Base-by-base conservation (phyloP, 2,888 invertebrate genomes). In the Drosophila monieri region DNA sequence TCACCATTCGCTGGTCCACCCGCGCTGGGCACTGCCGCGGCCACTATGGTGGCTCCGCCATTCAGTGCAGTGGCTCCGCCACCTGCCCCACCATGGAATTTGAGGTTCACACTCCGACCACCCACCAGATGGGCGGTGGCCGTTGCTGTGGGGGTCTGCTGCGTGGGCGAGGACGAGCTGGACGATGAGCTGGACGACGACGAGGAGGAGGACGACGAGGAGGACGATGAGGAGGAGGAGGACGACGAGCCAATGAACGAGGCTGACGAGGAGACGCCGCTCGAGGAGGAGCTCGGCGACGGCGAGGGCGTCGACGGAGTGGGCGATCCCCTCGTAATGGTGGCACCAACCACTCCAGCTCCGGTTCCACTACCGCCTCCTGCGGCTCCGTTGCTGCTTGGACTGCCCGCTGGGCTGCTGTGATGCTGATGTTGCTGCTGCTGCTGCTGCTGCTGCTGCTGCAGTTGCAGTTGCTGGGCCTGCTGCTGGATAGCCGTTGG, bases 301-400 rank as follows among this genome's bases (percentile, higher is more conserved):
- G 91, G 90, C 47, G 91, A 91, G n/a, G 91, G 91, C 21, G 90
- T 90, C 66, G 91, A 91, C 56, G 91, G 91, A 53, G 91, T 90
- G 27, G 91, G 91, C 23, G 91, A 91, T 46, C 89, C 89, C 55
- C 90, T 89, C 32, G 88, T 89, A 30, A 89, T 73, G 51, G 89
- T 81, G 55, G 46, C 81, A 9, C 80, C 89, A 21, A 49, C 21
- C 12, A 32, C 32, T 23, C 35, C 35, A n/a, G 21, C 41, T 21
- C 30, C 15, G 2, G 27, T 6, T 9, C 18, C 54, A 1, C 39
- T 30, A 6, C 65, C 64, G 9, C 30, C 12, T 56, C 49, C 15
- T 32, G 52, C 27, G n/a, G 44, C 27, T 15, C 21, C 37, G 6
- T 27, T 54, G 55, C 47, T 57, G 76, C 59, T 79, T 71, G 88